Evolutionary conservation across 2,888 invertebrate species (phyloP).

Genomic region (Heliconius aoede): DNA sequence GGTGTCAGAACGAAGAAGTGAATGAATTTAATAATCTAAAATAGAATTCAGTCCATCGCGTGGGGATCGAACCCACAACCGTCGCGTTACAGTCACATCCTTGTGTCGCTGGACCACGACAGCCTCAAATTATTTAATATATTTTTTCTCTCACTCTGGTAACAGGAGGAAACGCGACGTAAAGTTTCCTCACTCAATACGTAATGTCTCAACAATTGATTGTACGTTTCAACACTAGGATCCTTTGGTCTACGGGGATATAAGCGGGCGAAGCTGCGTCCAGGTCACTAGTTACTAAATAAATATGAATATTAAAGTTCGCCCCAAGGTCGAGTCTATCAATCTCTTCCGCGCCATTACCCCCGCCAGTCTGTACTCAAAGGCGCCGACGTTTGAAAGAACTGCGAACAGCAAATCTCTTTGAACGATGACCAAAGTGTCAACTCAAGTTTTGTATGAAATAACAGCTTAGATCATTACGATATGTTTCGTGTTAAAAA

Average conservation of each 20-base stretch:
- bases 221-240: neutral
- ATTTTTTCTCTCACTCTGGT: neutral
- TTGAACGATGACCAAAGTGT: slow-evolving; percentile 31
- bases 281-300: slow-evolving; percentile 28
- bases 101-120: too few relatives aligned
- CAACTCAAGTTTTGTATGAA: neutral
- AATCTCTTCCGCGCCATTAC: slow-evolving; percentile 62
- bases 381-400: slow-evolving; percentile 52
- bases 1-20: too few relatives aligned
- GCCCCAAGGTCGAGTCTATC: slow-evolving; percentile 53
- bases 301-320: slow-evolving; percentile 22
- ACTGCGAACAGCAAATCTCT: slow-evolving; percentile 40
- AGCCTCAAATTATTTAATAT: neutral
- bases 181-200: neutral
- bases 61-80: too few relatives aligned
- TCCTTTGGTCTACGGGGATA: neutral
- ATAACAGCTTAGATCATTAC: neutral
- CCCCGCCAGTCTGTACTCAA: slow-evolving; percentile 62
- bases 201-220: rapidly evolving
- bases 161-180: neutral
- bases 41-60: too few relatives aligned
- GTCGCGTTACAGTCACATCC: too few relatives aligned
- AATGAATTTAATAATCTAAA: too few relatives aligned
- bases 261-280: neutral
- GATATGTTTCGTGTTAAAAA: neutral